phyloP scores from a whole-genome alignment of 2,888 invertebrate genomes.

The Latrodectus elegans region DNA sequence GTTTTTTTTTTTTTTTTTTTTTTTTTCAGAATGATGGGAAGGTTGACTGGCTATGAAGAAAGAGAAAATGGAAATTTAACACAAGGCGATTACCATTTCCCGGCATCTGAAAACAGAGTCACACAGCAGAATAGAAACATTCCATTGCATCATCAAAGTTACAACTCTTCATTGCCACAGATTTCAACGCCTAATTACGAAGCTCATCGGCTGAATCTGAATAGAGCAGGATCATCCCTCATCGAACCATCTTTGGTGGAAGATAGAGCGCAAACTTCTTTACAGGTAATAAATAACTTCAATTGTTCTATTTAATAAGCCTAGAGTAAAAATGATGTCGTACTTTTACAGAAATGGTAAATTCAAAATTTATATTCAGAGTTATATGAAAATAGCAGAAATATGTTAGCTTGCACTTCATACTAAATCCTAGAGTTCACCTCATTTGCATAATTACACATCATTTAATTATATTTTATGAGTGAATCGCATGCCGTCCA shows the following conservation, averaged over 20 bases:
- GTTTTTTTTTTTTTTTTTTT: background rate
- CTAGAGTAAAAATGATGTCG: too few species aligned
- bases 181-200: slow-evolving; percentile 12
- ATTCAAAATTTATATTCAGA: too few species aligned
- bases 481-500: too few species aligned
- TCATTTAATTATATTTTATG: too few species aligned
- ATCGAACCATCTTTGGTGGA: slow-evolving; percentile 21
- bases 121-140: slow-evolving; percentile 42
- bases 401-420: too few species aligned
- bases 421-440: too few species aligned
- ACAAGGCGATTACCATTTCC: slow-evolving; percentile 8
- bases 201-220: slow-evolving; percentile 12
- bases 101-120: slow-evolving; percentile 14
- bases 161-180: slow-evolving; percentile 20
- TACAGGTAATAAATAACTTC: slow-evolving; percentile 25
- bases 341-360: too few species aligned
- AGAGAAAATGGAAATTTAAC: slow-evolving; percentile 34
- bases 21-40: slow-evolving; percentile 60
- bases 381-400: too few species aligned
- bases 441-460: too few species aligned
- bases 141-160: slow-evolving; percentile 35
- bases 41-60: slow-evolving; percentile 54
- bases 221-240: slow-evolving; percentile 24
- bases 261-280: slow-evolving; percentile 48
- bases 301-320: too few species aligned